Conservation (phyloP, 2,113 vertebrate species). For the Myotis lucifugus region DNA sequence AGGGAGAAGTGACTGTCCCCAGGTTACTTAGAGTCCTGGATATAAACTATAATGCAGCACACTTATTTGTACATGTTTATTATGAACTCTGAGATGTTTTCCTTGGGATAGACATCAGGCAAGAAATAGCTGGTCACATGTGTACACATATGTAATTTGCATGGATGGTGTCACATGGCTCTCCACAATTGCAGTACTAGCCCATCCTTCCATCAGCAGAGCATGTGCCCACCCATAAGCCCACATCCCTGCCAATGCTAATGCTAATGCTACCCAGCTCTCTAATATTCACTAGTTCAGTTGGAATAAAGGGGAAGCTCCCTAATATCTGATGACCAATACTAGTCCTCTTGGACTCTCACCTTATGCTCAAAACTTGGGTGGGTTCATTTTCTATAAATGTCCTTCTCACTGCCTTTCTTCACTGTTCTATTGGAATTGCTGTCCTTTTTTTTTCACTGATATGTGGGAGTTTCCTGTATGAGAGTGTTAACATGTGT, state of each 20-base stretch:
- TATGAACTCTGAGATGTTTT: background rate
- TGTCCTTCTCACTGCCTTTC: background rate
- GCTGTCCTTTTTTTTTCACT: background rate
- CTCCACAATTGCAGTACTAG: rapidly evolving
- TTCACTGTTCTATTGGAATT: rapidly evolving
- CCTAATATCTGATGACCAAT: background rate
- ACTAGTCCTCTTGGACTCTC: background rate
- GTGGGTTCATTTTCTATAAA: background rate
- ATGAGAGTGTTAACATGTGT: background rate
- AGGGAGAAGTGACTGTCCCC: background rate
- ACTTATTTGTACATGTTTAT: background rate
- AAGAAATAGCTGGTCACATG: background rate
- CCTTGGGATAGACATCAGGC: background rate
- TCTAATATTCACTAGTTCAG: background rate
- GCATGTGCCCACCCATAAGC: rapidly evolving
- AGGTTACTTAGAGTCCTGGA: background rate
- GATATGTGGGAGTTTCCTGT: background rate
- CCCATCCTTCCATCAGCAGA: background rate
- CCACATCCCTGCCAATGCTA: rapidly evolving
- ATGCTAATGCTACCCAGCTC: background rate
- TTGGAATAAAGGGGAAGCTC: background rate
- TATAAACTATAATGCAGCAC: background rate
- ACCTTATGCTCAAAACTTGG: background rate
- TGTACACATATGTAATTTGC: no score
- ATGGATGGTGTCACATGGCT: no score